phyloP scores from a whole-genome alignment of 2,888 invertebrate genomes.

The Conus canariensis region DNA sequence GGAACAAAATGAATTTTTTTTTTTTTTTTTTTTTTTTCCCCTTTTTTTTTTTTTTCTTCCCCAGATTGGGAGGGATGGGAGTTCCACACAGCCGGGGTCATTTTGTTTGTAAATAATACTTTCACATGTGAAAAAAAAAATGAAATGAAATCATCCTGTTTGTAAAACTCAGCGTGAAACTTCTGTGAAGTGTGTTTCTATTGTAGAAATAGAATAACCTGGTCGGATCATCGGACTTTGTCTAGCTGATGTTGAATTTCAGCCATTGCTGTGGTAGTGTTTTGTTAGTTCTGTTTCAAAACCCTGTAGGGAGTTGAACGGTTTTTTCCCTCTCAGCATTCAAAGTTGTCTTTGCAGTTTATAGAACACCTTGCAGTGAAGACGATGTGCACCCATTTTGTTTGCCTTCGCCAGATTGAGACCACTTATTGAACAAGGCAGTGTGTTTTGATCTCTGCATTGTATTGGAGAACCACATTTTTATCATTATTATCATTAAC shows the following conservation, averaged over 20 bases:
- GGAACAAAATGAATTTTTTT: background rate
- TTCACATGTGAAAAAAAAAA: background rate
- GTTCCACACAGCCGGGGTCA: background rate
- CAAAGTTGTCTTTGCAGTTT: background rate
- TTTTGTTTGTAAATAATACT: background rate
- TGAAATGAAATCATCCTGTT: background rate
- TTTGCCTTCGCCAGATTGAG: too few species aligned
- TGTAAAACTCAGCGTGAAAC: background rate
- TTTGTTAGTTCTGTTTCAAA: background rate
- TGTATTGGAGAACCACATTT: too few species aligned
- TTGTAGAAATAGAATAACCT: background rate
- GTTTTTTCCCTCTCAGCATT: too few species aligned
- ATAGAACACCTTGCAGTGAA: background rate
- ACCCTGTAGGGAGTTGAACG: too few species aligned
- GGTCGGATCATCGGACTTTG: background rate
- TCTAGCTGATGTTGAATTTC: background rate
- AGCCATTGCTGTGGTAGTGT: background rate
- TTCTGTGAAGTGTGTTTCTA: background rate
- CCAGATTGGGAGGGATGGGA: background rate
- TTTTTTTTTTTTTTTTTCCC: background rate
- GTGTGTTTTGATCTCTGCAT: too few species aligned
- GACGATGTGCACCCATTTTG: too few species aligned
- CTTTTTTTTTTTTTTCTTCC: too few species aligned
- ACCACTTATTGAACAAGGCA: too few species aligned
- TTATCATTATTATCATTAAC: too few species aligned